phyloP scores from a whole-genome alignment of 2,113 vertebrate species.

The Caranx melampygus region DNA sequence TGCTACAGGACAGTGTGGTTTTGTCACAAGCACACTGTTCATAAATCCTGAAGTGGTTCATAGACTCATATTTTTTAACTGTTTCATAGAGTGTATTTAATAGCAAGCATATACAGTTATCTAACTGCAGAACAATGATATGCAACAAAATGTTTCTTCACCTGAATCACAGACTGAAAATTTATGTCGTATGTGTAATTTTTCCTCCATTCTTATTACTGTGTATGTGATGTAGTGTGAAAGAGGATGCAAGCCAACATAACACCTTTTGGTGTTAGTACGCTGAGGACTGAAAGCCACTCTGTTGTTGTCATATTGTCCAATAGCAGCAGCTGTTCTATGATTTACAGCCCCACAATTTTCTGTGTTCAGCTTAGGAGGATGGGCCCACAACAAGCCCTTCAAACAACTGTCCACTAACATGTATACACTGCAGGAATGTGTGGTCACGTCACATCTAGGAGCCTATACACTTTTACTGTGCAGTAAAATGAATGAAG shows the following conservation, averaged over 20 bases:
- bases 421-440: background rate
- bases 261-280: too few relatives aligned
- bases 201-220: background rate
- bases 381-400: background rate
- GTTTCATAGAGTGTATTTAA: slow-evolving; percentile 7
- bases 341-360: too few relatives aligned
- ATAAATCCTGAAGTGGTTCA: background rate
- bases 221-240: background rate
- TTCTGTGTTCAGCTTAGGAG: background rate
- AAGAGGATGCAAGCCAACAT: background rate
- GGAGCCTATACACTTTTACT: background rate
- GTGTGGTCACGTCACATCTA: background rate
- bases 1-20: slow-evolving; percentile 6
- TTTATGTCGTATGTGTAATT: background rate
- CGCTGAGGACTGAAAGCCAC: background rate
- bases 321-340: background rate
- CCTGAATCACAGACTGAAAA: background rate
- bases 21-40: background rate
- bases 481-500: background rate
- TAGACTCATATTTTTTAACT: background rate
- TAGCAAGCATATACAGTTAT: background rate
- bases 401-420: background rate
- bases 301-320: background rate
- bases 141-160: background rate
- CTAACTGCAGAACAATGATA: slow-evolving; percentile 3